Evolutionary conservation across 2,113 vertebrate species (phyloP), one percentile per base, ranked within the genome.

Genomic region (Nibea albiflora): DNA sequence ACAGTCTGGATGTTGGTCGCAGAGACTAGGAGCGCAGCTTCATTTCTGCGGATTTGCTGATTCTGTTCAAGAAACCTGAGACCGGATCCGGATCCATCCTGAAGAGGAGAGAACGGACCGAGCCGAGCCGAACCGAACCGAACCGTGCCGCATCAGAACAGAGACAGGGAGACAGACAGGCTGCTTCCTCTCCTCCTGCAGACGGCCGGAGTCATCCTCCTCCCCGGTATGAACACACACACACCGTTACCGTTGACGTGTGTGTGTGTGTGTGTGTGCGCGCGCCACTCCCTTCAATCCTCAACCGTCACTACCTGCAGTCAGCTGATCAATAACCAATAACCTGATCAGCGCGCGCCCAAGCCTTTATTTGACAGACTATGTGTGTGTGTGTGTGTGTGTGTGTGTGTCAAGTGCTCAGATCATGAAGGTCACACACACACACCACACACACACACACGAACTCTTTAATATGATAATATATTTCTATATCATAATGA

Each of bases 181-280:
- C 81, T 56, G 72, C 67, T 72, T 78, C 76, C 82, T 78, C 78
- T 60, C 67, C 28, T 66, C 15, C 80, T 9, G 66, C 73, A 61
- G 79, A 74, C 31, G 63, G 60, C 46, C 84, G 24, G 82, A 81
- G 62, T 80, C 84, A 64, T 80, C 81, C 64, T 88, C 84, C 86
- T 60, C 82, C 84, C 84, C 78, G 84, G 89, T 86, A 78, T 2
- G 47, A 28, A 26, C 47, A 63, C 73, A 11, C 63, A n/a, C n/a
- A 35, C 53, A 67, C 52, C 8, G 56, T 57, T 15, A 65, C 0
- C 20, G 65, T 35, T 35, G 6, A 4, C 46, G 20, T 50, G 1
- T 47, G 67, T 54, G 58, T 15, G 57, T 15, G 56, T 15, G 49
- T 28, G 39, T 1, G 72, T 10, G 72, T 5, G 72, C 2, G 56